phyloP scores from a whole-genome alignment of 2,797 vertebrate genomes.

The Sebastiscus tertius region DNA sequence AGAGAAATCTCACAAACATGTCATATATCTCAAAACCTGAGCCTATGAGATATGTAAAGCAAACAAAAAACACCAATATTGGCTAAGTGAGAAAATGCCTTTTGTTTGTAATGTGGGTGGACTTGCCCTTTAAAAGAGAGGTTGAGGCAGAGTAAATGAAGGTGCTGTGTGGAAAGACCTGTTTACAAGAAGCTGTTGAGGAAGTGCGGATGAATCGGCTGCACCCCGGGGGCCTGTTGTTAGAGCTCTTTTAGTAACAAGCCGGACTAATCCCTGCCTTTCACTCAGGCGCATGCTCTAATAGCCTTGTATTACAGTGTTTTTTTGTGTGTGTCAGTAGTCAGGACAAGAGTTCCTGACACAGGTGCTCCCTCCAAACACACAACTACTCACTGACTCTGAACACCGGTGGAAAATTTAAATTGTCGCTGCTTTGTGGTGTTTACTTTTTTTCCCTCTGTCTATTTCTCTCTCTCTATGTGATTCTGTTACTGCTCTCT shows the following conservation, averaged over 20 bases:
- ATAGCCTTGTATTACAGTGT: constrained; percentile 55
- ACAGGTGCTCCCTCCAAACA: constrained; percentile 45
- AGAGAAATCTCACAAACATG: background rate
- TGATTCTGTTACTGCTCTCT: background rate
- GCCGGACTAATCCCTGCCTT: constrained; percentile 61
- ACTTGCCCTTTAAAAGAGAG: background rate
- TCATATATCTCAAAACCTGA: background rate
- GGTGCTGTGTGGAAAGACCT: constrained; percentile 31
- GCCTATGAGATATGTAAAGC: background rate
- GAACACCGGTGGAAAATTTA: constrained; percentile 21
- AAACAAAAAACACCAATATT: background rate
- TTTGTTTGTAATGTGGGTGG: background rate
- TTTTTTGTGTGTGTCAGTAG: constrained; percentile 50
- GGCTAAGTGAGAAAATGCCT: background rate
- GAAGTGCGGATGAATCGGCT: constrained; percentile 49
- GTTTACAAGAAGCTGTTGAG: constrained; percentile 52
- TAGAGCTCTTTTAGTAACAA: constrained; percentile 62
- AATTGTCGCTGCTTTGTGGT: constrained; percentile 12
- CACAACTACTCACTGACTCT: constrained; percentile 17
- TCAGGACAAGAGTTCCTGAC: constrained; percentile 38
- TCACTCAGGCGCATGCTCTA: constrained; percentile 53
- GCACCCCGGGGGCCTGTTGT: constrained; percentile 63
- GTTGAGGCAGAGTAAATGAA: constrained; percentile 9
- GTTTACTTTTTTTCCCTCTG: background rate
- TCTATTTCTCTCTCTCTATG: background rate